Evolutionary conservation across 1,140 invertebrate species (phyloP).

Genomic region (Drosophila baimaii): DNA sequence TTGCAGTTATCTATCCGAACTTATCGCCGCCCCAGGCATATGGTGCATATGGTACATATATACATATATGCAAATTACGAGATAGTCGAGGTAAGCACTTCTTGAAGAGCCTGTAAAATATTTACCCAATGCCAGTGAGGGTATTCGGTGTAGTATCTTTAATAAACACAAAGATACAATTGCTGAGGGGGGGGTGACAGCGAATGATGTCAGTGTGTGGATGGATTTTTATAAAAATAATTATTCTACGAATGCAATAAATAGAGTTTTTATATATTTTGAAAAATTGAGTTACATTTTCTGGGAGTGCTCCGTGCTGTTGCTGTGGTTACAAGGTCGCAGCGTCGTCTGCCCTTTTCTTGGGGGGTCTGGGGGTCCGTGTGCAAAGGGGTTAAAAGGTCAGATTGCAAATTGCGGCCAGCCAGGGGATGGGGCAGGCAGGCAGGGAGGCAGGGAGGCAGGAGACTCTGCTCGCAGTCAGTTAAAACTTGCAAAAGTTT

Average conservation of each 20-base stretch:
- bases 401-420: conserved; percentile 74
- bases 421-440: neutral
- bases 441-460: neutral
- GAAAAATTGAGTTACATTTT: no score
- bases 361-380: conserved; percentile 3
- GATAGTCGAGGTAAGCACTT: neutral
- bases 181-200: no score
- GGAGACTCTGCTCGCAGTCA: conserved; percentile 31
- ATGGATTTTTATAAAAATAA: no score
- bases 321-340: conserved; percentile 81
- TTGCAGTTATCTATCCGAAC: conserved; percentile 4
- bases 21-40: neutral
- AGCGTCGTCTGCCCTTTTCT: conserved; percentile 22
- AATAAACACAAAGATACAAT: neutral
- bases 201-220: no score
- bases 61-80: conserved; percentile 2
- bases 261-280: no score
- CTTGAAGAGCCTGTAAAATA: neutral
- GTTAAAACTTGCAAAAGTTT: conserved; percentile 65
- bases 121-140: neutral
- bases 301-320: conserved; percentile 32
- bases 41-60: no score
- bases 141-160: neutral
- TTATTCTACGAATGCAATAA: no score
- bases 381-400: conserved; percentile 73